These are phyloP conservation scores for Galemys pyrenaicus DNA, from an alignment of 2,113 vertebrate genomes.

Conservation along the genomic window DNA sequence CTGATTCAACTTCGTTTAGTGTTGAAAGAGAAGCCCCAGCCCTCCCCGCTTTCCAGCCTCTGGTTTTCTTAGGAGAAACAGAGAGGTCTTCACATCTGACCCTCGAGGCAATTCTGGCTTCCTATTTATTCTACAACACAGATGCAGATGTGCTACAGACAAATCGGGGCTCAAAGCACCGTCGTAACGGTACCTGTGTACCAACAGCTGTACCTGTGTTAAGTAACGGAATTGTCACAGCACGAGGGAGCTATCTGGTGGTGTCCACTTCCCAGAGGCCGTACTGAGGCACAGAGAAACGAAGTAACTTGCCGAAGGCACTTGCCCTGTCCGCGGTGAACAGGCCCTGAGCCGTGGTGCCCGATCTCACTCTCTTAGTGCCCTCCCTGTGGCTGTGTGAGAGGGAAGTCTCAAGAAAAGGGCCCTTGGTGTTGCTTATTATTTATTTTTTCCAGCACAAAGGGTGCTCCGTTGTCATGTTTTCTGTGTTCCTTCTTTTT, in stretches of 20 bases:
- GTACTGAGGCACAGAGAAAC: neutral
- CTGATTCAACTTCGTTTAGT: neutral
- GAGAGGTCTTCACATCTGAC: neutral
- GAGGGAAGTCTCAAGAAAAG: neutral
- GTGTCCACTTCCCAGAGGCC: neutral
- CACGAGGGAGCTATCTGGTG: neutral
- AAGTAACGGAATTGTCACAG: constrained; percentile 13
- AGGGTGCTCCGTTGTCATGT: neutral
- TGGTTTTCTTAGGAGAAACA: neutral
- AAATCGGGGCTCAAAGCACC: neutral
- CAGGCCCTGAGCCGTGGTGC: neutral
- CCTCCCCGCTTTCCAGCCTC: neutral
- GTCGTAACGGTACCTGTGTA: neutral
- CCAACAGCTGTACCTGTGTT: neutral
- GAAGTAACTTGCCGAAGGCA: neutral
- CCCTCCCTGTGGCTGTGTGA: neutral
- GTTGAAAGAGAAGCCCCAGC: neutral
- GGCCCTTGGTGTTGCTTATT: neutral
- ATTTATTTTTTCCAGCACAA: neutral
- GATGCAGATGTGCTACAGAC: neutral
- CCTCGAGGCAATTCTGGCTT: neutral
- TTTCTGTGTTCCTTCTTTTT: neutral
- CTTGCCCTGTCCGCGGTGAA: neutral
- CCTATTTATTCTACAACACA: neutral
- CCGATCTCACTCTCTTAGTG: neutral